Evolutionary conservation across 2,888 invertebrate species (phyloP), one percentile per base, ranked within the genome.

Genomic region (Drosophila differens): DNA sequence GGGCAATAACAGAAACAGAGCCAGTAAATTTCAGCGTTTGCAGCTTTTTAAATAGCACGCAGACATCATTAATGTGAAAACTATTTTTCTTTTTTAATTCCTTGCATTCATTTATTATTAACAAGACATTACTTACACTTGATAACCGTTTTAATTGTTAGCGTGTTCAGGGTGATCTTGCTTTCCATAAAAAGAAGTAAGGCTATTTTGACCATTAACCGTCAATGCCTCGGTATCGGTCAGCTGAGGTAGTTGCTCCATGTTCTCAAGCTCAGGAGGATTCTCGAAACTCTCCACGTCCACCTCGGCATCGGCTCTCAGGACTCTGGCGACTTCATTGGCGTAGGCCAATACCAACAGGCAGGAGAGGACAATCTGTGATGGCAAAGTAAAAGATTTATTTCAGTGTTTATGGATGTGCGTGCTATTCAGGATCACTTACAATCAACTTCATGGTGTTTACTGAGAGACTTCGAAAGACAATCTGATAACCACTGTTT

Each of bases 361-460:
- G 77, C 92, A 92, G 54, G 92, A 82, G 37, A 93, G 61, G 44
- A 76, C 87, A 70, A 93, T 81, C 93, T 92, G 39, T 16, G 35
- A 52, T 7, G 28, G 22, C 1, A 25, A 60, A 39, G 16, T 1
- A 54, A 39, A 35, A 2, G 16, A 51, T 55, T 32, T 53, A 19
- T 63, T 54, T 10, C 41, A 32, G 47, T 32, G 14, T n/a, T 28
- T 25, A 7, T 19, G 16, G 14, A 14, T 19, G 16, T 7, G 16
- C 4, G 14, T 33, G 12, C 5, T 4, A 12, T 28, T 39, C 32
- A n/a, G n/a, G 16, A 35, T 19, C 19, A 86, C 90, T 86, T 55
- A 86, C 86, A 67, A 90, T 52, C 64, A 84, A 61, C 69, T 86
- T 86, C 86, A 86, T 86, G 64, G n/a, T 89, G 87, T 75, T 79